phyloP scores from a whole-genome alignment of 2,888 invertebrate genomes.

The Andrena haemorrhoa region DNA sequence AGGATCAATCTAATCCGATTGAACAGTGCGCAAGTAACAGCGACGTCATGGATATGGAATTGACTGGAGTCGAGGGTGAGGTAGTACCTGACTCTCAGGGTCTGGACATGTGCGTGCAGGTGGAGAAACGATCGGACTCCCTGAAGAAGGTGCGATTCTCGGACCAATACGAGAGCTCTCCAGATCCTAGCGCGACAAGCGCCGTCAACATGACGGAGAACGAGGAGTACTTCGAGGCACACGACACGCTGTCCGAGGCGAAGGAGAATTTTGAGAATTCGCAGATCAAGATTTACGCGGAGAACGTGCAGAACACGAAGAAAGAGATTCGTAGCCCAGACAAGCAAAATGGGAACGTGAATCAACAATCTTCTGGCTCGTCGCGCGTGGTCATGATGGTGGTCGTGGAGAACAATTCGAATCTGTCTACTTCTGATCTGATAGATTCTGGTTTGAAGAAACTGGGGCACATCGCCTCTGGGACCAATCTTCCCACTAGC shows the following conservation, averaged over 20 bases:
- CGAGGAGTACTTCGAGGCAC: slow-evolving; percentile 72
- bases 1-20: slow-evolving; percentile 27
- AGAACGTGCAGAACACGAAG: slow-evolving; percentile 60
- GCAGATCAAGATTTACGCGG: slow-evolving; percentile 37
- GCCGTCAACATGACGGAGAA: slow-evolving; percentile 54
- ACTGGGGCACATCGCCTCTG: slow-evolving; percentile 64
- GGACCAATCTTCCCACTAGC: slow-evolving; percentile 1
- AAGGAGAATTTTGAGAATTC: slow-evolving; percentile 18
- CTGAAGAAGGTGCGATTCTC: slow-evolving; percentile 76
- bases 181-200: neutral
- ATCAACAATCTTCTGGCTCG: slow-evolving; percentile 49
- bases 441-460: slow-evolving; percentile 79
- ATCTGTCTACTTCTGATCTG: slow-evolving; percentile 67
- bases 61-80: slow-evolving; percentile 45
- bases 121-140: slow-evolving; percentile 54
- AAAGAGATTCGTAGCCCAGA: slow-evolving; percentile 59
- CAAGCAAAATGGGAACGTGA: neutral
- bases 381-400: slow-evolving; percentile 81
- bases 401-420: slow-evolving; percentile 74
- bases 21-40: slow-evolving; percentile 24
- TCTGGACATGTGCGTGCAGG: slow-evolving; percentile 12
- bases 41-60: slow-evolving; percentile 50
- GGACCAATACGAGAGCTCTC: slow-evolving; percentile 65
- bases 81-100: slow-evolving; percentile 6
- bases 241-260: slow-evolving; percentile 55